Evolutionary conservation across 2,888 invertebrate genomes (phyloP).

Genomic region (Leptopilina myrica): DNA sequence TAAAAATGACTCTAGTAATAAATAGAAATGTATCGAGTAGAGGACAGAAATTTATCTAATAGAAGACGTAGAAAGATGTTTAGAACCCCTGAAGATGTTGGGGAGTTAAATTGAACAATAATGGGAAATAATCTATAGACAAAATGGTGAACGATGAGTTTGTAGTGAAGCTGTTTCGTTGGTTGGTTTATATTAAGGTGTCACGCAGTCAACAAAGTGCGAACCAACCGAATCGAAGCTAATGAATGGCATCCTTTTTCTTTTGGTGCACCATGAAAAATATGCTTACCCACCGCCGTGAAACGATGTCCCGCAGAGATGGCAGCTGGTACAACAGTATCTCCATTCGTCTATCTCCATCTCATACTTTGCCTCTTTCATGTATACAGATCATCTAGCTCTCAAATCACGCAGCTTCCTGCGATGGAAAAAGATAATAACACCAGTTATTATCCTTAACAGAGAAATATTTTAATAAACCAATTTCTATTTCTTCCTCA

Average conservation of each 20-base stretch:
- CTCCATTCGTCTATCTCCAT: slow-evolving; percentile 48
- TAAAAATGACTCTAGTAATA: no score
- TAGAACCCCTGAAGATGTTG: slow-evolving; percentile 57
- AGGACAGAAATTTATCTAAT: no score
- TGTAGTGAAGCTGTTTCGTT: slow-evolving; percentile 41
- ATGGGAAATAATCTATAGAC: slow-evolving; percentile 67
- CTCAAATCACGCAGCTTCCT: slow-evolving; percentile 8
- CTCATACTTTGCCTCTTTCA: slow-evolving; percentile 12
- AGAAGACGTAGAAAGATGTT: no score
- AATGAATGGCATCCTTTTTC: slow-evolving; percentile 75
- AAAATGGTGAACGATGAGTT: slow-evolving; percentile 61
- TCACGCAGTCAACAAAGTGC: slow-evolving; percentile 76
- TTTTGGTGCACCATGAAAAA: slow-evolving; percentile 72
- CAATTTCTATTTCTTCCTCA: no score
- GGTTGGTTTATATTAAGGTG: slow-evolving; percentile 72
- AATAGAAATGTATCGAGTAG: no score
- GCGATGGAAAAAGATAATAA: slow-evolving; percentile 5
- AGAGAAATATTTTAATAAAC: no score
- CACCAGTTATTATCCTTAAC: neutral
- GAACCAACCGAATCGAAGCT: slow-evolving; percentile 75
- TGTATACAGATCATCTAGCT: slow-evolving; percentile 14
- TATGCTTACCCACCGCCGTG: slow-evolving; percentile 62
- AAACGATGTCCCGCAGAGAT: slow-evolving; percentile 63
- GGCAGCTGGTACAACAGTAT: slow-evolving; percentile 67
- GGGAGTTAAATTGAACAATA: slow-evolving; percentile 69